Base-by-base conservation (phyloP, 2,888 invertebrate species). In the Arrhopalites spinosus region DNA sequence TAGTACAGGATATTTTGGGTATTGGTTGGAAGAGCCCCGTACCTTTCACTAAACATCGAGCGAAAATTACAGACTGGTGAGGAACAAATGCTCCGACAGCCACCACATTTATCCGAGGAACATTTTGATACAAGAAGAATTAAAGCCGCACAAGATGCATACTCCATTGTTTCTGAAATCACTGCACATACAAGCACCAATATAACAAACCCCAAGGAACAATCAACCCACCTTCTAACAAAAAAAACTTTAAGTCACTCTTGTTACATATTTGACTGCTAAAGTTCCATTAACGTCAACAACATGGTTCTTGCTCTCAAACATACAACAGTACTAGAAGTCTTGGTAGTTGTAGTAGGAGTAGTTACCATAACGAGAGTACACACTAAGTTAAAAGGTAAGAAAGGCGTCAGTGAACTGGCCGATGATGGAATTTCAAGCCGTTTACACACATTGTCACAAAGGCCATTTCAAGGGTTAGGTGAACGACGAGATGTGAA, bases 1-100 rank as follows among this genome's bases (percentile, higher is more conserved):
- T 79, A 79, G 77, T 75, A 68, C 77, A 53, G 50, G 20, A 78
- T 79, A 79, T 79, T 79, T 77, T 73, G 73, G 78, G 78, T 56
- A 56, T 69, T 45, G 59, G 56, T 69, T 56, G 45, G 50, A 45
- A 67, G 74, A 30, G 61, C 61, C 67, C 75, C 67, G 74, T 74
- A 74, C 74, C 74, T 74, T 74, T 76, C 73, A 76, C 68, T 67
- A 50, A 73, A 73, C 53, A 73, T 61, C 64, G 66, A 64, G 30
- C 64, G 47, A 76, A 76, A 76, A 72, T 68, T 76, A 66, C 72
- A 72, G 67, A 76, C 59, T 76, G 71, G 61, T 64, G 72, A 76
- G 53, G 70, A 71, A 72, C 71, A 76, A 72, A 76, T 72, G 76
- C 71, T 76, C 72, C 67, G 67, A 72, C 71, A 76, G 53, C 72